A percentile compares a stretch with the other conserved stretches of the same genome.
Conservation (phyloP, 2,888 invertebrate genomes). For the Eutolmus rufibarbis region DNA sequence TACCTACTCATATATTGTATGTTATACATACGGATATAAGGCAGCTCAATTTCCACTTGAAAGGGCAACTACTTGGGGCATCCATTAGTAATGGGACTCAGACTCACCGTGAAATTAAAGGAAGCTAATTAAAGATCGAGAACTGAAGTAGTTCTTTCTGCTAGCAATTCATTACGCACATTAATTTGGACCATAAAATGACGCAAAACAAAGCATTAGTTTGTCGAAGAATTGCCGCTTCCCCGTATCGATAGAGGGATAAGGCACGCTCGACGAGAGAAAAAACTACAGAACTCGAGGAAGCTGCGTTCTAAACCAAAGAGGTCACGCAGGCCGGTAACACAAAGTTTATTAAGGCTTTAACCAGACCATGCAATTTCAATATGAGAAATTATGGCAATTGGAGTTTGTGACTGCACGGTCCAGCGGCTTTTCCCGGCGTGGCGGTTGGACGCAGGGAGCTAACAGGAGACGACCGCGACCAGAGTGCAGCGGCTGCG, state of each 20-base stretch:
- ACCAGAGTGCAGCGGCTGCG: neutral
- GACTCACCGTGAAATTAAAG: neutral
- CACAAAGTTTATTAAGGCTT: neutral
- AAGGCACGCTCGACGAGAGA: neutral
- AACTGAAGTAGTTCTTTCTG: neutral
- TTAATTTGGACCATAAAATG: neutral
- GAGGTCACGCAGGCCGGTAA: neutral
- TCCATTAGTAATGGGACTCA: neutral
- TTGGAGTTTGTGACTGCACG: neutral
- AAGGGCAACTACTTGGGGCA: neutral
- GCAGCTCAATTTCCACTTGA: neutral
- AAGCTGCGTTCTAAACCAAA: neutral
- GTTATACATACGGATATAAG: neutral
- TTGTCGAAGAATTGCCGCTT: neutral
- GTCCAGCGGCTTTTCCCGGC: neutral
- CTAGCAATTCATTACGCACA: neutral
- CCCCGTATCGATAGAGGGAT: neutral
- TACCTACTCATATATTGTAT: no score
- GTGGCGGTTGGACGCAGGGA: neutral
- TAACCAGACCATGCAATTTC: conserved; percentile 1
- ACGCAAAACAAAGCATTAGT: neutral
- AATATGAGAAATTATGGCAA: neutral
- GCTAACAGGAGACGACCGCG: neutral
- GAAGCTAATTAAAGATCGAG: neutral
- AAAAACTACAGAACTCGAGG: neutral